Evolutionary conservation across 2,797 vertebrate species (phyloP), one percentile per base, ranked within the genome.

Genomic region (Amblyopsis hoosieri): DNA sequence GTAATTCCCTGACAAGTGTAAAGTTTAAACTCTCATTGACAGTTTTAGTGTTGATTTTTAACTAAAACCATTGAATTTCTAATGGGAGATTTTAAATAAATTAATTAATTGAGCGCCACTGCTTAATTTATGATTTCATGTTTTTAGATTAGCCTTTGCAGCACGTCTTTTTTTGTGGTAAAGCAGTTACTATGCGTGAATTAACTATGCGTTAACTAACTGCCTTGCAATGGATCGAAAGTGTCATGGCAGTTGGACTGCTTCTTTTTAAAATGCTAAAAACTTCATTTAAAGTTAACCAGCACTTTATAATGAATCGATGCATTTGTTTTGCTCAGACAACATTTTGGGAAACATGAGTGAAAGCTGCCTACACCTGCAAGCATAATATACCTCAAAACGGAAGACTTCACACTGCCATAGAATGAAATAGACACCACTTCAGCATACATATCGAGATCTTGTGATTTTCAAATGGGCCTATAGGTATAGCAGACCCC

Each of bases 301-400:
- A 72, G 90, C 87, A 92, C 90, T 87, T 91, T 91, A 90, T 79
- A 52, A 79, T 55, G 57, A 85, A 79, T 69, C 54, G 60, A 78
- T 78, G 72, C 66, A 65, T 85, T 82, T 75, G 64, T 74, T 76
- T 80, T 68, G 70, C 17, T 79, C 65, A 62, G 65, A 78, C 59
- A 49, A 61, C 60, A 74, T 68, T 79, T 81, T 77, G 74, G 61
- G 48, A 71, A 75, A 77, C 69, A 68, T 29, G n/a, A 71, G 61
- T 80, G 51, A 73, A 81, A 75, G 67, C 74, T 67, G 69, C 17
- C 23, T 79, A 75, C 73, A 82, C 71, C 71, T 85, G 85, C 74
- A 78, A 87, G 81, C 81, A 82, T 84, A 86, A 87, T 84, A 87
- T 91, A 91, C 89, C 88, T 87, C 90, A 92, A 69, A 83, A 81